Conservation (phyloP, 1,140 invertebrate species). For the Drosophila ambigua region DNA sequence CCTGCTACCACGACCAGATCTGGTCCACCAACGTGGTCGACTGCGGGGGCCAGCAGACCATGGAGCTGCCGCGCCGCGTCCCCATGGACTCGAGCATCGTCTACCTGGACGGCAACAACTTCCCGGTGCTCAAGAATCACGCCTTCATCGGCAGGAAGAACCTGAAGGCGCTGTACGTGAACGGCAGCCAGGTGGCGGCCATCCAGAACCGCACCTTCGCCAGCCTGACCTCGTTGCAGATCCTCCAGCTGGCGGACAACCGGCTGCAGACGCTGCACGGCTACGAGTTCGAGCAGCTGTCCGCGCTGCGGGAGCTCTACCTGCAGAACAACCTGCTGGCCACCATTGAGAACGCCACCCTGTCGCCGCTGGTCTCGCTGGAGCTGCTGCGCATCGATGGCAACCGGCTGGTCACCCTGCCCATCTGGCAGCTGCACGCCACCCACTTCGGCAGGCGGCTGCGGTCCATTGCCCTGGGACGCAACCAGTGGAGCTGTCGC, state of each 20-base stretch:
- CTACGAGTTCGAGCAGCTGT: constrained; percentile 94
- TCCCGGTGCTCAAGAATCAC: constrained; percentile 93
- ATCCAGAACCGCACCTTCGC: constrained; percentile 97
- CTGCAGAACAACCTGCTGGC: constrained; percentile 93
- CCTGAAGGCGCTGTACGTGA: constrained; percentile 93
- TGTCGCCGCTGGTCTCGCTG: constrained; percentile 90
- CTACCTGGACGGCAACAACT: constrained; percentile 95
- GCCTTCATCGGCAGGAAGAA: constrained; percentile 96
- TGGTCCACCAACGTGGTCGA: constrained; percentile 97
- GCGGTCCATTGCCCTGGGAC: constrained; percentile 89
- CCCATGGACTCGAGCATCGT: constrained; percentile 97
- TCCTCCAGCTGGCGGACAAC: constrained; percentile 94
- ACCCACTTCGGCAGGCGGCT: constrained; percentile 85
- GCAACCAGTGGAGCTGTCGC: constrained; percentile 95
- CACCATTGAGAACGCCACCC: constrained; percentile 91
- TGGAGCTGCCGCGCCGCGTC: constrained; percentile 91
- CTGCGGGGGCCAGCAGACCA: constrained; percentile 90
- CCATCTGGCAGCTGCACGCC: constrained; percentile 91
- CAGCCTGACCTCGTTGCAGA: constrained; percentile 91
- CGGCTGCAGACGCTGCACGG: constrained; percentile 91
- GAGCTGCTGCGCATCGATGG: constrained; percentile 93
- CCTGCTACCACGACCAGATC: constrained; percentile 95
- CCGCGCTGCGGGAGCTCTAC: constrained; percentile 92
- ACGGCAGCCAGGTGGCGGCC: constrained; percentile 92
- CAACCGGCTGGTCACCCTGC: constrained; percentile 91